phyloP scores from a whole-genome alignment of 1,140 invertebrate genomes.

The Manduca sexta region DNA sequence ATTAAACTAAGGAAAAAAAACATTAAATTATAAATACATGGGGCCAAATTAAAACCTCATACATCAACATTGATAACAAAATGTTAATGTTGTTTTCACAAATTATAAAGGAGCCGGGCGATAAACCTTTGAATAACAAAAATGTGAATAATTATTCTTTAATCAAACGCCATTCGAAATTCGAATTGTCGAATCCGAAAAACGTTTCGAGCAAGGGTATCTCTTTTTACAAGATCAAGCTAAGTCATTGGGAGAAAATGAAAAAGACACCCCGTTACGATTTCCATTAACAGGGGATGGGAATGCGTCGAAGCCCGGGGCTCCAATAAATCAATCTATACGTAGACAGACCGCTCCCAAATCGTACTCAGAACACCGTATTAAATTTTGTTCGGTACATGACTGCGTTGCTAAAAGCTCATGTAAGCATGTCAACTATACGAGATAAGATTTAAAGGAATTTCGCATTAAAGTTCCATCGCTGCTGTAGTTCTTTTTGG shows the following conservation, averaged over 20 bases:
- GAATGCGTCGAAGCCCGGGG: constrained; percentile 35
- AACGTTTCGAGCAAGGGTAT: constrained; percentile 29
- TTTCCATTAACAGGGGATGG: constrained; percentile 53
- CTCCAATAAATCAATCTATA: constrained; percentile 46
- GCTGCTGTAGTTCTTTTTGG: no score
- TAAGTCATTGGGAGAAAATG: constrained; percentile 45
- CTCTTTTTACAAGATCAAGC: constrained; percentile 46
- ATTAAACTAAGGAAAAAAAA: no score
- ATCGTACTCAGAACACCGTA: constrained; percentile 15
- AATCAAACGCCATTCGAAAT: constrained; percentile 2
- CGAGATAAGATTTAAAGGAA: no score
- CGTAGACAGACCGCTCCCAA: constrained; percentile 16
- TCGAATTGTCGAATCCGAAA: not conserved
- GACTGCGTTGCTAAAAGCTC: constrained; percentile 4
- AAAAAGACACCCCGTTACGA: constrained; percentile 44
- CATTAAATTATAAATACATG: no score
- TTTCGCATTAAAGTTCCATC: no score
- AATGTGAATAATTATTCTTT: not conserved
- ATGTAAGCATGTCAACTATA: not conserved
- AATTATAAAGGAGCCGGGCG: no score
- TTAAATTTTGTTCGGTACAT: constrained; percentile 17
- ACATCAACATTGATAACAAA: constrained; percentile 12
- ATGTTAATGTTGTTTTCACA: no score
- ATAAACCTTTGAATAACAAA: not conserved
- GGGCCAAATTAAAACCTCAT: not conserved